A percentile compares a stretch with the other conserved stretches of the same genome.
phyloP scores from a whole-genome alignment of 2,113 vertebrate species.

The Oryzias melastigma region DNA sequence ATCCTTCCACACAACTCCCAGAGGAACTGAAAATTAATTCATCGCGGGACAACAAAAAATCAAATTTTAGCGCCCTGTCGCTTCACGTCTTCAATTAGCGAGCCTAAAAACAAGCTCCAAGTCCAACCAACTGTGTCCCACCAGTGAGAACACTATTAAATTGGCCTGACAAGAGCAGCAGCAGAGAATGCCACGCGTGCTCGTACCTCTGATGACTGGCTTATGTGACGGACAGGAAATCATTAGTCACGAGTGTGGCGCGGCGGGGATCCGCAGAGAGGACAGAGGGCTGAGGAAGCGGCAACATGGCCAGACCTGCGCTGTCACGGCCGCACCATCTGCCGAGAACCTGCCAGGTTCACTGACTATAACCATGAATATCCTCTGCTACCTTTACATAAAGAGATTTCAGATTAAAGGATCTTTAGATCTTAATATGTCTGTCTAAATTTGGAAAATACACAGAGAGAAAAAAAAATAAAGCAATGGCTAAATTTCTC shows the following conservation, averaged over 20 bases:
- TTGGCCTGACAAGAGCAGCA: constrained; percentile 38
- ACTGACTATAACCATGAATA: constrained; percentile 45
- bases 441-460: no score
- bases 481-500: no score
- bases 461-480: no score
- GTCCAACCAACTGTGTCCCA: constrained; percentile 42
- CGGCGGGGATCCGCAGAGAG: constrained; percentile 57
- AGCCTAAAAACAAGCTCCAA: constrained; percentile 31
- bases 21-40: constrained; percentile 5
- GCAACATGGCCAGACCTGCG: constrained; percentile 45
- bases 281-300: constrained; percentile 52
- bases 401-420: constrained; percentile 24
- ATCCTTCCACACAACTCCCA: constrained; percentile 1
- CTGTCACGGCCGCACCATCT: constrained; percentile 64
- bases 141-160: constrained; percentile 40
- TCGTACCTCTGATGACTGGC: constrained; percentile 46
- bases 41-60: constrained; percentile 22
- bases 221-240: constrained; percentile 67
- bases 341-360: constrained; percentile 58
- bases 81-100: constrained; percentile 35
- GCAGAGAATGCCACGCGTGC: constrained; percentile 31
- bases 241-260: constrained; percentile 63
- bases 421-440: background rate
- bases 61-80: constrained; percentile 4
- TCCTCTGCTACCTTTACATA: constrained; percentile 26